Evolutionary conservation across 2,113 vertebrate species (phyloP), one percentile per base, ranked within the genome.

Genomic region (Turnix velox): DNA sequence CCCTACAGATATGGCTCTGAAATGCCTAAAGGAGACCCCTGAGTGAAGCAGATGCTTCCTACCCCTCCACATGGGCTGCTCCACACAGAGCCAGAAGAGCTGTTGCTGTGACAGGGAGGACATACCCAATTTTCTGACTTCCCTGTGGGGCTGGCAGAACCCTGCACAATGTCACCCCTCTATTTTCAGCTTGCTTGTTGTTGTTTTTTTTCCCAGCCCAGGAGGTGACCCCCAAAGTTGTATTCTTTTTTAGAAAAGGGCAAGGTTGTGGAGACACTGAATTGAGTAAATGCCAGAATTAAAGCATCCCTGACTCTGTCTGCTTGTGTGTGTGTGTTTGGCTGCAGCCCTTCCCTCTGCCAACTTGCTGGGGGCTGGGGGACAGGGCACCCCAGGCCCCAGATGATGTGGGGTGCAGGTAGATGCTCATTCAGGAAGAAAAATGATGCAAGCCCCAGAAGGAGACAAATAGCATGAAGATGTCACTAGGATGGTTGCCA

Each of bases 401-500:
- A 2, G 83, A 72, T 49, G 81, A 87, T 78, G 71, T 3, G 3
- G 39, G 45, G 45, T 7, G 25, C 61, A 5, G 16, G 49, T 74
- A 28, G 78, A 78, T 31, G 40, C 72, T 58, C 52, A 0, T 4
- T 6, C 68, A 9, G 86, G 59, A 75, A 76, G 86, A 80, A 81
- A 27, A 73, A 58, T 1, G 79, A 14, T 69, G 72, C 79, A 69
- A 17, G 8, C 33, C 71, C 12, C 76, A 18, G 54, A 33, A 88
- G 65, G 78, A 88, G 88, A 76, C 88, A 71, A 92, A 86, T 1
- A 33, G 63, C 94, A 3, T 7, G 73, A 39, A 86, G 95, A 91
- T 91, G 80, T 66, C 88, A 49, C 91, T 5, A 31, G 93, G 89
- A 78, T 12, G 27, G 95, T 96, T 55, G 95, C 35, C 87, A 84